These are phyloP conservation scores for Oceanites oceanicus DNA, from an alignment of 2,113 vertebrate genomes.

Conservation along the genomic window DNA sequence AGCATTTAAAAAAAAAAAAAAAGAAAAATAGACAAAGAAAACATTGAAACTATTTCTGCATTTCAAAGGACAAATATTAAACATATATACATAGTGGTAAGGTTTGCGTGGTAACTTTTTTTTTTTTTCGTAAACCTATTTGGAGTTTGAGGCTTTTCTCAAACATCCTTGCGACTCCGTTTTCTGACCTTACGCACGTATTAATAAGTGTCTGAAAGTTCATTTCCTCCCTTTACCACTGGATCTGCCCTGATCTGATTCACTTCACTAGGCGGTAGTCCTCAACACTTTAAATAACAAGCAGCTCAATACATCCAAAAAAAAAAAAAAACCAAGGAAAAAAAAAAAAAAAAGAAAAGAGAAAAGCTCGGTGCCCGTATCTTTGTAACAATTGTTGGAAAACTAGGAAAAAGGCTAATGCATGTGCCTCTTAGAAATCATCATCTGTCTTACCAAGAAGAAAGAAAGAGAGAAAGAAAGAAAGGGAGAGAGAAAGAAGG, in stretches of 20 bases:
- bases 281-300: constrained; percentile 83
- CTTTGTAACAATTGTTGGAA: constrained; percentile 62
- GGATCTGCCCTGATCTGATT: constrained; percentile 82
- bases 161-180: constrained; percentile 61
- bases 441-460: constrained; percentile 67
- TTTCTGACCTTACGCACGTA: constrained; percentile 78
- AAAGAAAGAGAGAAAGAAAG: constrained; percentile 34
- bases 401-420: constrained; percentile 75
- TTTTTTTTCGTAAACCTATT: constrained; percentile 70
- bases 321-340: neutral
- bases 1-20: constrained; percentile 79
- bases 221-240: constrained; percentile 78
- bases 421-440: constrained; percentile 70
- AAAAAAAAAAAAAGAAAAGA: neutral
- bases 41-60: constrained; percentile 88
- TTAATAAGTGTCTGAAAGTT: constrained; percentile 79
- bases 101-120: constrained; percentile 82
- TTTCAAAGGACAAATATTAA: constrained; percentile 90
- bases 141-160: constrained; percentile 67
- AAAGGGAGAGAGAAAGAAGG: neutral
- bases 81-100: constrained; percentile 88
- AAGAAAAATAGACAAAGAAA: constrained; percentile 86
- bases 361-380: constrained; percentile 62
- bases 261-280: constrained; percentile 76
- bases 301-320: constrained; percentile 69